Evolutionary conservation across 2,888 invertebrate species (phyloP), one percentile per base, ranked within the genome.

Genomic region (Graphium colonna): DNA sequence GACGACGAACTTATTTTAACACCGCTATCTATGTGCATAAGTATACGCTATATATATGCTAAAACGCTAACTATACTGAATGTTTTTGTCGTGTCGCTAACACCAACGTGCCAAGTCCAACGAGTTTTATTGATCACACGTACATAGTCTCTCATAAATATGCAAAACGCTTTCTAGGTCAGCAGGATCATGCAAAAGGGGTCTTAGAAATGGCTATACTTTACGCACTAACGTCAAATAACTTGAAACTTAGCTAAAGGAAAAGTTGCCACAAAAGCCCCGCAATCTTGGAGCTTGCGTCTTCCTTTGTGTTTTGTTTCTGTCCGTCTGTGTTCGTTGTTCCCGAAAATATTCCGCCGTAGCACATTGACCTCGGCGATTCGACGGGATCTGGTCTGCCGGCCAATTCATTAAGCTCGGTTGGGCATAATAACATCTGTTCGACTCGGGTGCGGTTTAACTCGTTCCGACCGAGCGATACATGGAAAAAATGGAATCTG

Each of bases 121-220:
- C 21, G 28, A 18, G 15, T 45, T 36, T 47, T 47, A 21, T 46
- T 36, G 46, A 46, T 46, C 18, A 46, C 40, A 33, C 9, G 21
- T n/a, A n/a, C n/a, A n/a, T n/a, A n/a, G 21, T 36, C 42, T 52
- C 48, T 42, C 43, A 53, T 53, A 43, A 48, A 53, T 43, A 48
- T 48, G 36, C 48, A 31, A 17, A 28, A 28, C 26, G 17, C 48
- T 53, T 31, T 53, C 47, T 18, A 53, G 48, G 52, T 48, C 43
- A 43, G 26, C 1, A 38, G 36, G 52, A 53, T 48, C 52, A 43
- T 28, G 31, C 21, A 15, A n/a, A n/a, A 13, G 17, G 36, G 47
- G 17, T 43, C 15, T 28, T 41, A 48, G 48, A 52, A 26, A 52
- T 52, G 15, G 33, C 21, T 5, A 36, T 31, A 17, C 9, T 47